Evolutionary conservation across 2,113 vertebrate species (phyloP), one percentile per base, ranked within the genome.

Genomic region (Psilopogon haemacephalus): DNA sequence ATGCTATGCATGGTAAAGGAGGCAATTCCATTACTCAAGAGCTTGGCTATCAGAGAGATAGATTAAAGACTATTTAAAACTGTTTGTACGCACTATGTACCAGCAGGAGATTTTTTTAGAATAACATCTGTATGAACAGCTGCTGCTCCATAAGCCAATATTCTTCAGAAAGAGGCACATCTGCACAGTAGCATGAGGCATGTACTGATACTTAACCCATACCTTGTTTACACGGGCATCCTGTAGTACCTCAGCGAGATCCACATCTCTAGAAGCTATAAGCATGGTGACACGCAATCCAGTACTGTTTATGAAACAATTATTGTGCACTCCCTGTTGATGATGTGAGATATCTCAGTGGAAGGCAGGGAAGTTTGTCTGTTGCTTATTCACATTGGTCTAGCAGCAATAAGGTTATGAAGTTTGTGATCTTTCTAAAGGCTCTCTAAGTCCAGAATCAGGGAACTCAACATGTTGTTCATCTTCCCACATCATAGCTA

Each of bases 51-150:
- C 87, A 84, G 8, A 71, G 46, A 73, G 37, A 87, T 4, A 80
- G 42, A 91, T 88, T 93, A 91, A 77, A 77, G 56, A 79, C 13
- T n/a, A 82, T 69, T 59, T 93, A 74, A 88, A 95, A 38, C 77
- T 71, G 35, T 91, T 87, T 89, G 80, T 71, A 55, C 15, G 85
- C 26, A 68, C 46, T 35, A 24, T 11, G 32, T 60, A 69, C 35
- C 90, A 86, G 81, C 55, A 75, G 80, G 52, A 76, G 81, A 90
- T 89, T 48, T 56, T 67, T 81, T 91, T 37, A 94, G 69, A 93
- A 37, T 62, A 93, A 81, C 90, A 96, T 95, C 86, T 95, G 91
- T 65, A 93, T 21, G 54, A 96, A 95, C 95, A 96, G 90, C 75
- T 96, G 95, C 79, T 0, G 8, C 68, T 87, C 70, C 80, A 54